Evolutionary conservation across 2,113 vertebrate species (phyloP).

Genomic region (Anarhynchus alexandrinus): DNA sequence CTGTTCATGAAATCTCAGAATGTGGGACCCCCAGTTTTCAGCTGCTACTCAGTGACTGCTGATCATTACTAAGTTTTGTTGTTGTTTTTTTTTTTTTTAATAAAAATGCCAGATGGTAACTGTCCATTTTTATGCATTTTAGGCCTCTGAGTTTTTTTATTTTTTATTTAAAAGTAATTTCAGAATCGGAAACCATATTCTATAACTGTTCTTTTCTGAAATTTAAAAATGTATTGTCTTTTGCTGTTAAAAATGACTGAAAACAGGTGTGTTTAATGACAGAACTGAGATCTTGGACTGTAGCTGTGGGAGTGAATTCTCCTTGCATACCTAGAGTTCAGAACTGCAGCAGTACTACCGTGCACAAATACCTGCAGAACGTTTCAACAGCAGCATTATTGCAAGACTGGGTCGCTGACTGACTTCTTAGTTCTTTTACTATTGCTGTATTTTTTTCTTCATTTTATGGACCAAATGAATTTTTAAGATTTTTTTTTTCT

Average conservation of each 20-base stretch:
- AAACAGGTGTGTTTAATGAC: neutral
- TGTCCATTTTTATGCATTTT: neutral
- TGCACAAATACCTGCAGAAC: neutral
- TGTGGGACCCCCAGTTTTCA: neutral
- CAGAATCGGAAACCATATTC: neutral
- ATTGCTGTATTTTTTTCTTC: neutral
- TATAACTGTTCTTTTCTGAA: neutral
- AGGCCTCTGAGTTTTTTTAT: neutral
- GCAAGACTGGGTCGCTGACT: neutral
- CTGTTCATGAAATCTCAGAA: neutral
- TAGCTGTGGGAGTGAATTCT: neutral
- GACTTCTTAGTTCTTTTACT: neutral
- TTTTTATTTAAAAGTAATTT: neutral
- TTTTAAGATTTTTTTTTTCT: neutral
- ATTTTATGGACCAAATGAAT: neutral
- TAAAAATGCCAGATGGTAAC: neutral
- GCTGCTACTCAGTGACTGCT: neutral
- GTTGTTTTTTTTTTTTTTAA: neutral
- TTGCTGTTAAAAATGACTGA: neutral
- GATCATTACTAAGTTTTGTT: neutral
- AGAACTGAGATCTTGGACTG: neutral
- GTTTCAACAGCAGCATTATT: neutral
- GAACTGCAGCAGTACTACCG: neutral
- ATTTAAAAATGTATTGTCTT: neutral
- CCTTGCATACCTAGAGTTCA: neutral